Conservation (phyloP, 2,888 invertebrate species). For the Acholoe squamosa region DNA sequence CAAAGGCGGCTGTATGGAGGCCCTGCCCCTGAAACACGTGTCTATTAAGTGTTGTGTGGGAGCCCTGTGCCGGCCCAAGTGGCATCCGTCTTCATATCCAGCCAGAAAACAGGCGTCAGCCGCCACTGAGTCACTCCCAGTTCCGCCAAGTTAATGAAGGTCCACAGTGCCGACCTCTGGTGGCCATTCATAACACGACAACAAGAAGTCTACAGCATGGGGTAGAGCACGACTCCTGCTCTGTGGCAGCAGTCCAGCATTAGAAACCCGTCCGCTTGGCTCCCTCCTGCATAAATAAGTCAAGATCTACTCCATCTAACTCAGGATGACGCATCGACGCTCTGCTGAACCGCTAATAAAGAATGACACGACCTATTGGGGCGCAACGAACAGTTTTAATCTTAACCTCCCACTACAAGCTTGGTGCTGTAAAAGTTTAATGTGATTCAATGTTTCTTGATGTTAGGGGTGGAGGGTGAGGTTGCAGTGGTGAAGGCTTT, state of each 20-base stretch:
- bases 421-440: constrained; percentile 16
- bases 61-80: neutral
- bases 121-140: constrained; percentile 36
- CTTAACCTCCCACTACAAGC: constrained; percentile 12
- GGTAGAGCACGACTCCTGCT: neutral
- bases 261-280: neutral
- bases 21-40: constrained; percentile 31
- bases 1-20: neutral
- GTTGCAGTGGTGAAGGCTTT: neutral
- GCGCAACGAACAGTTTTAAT: constrained; percentile 38
- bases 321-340: constrained; percentile 10
- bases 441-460: neutral
- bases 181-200: constrained; percentile 41
- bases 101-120: constrained; percentile 36
- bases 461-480: too few relatives aligned
- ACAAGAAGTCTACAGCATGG: neutral
- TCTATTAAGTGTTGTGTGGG: constrained; percentile 55
- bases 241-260: neutral
- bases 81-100: constrained; percentile 56
- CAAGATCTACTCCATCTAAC: constrained; percentile 14
- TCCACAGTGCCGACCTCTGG: constrained; percentile 30
- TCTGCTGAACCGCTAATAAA: constrained; percentile 6
- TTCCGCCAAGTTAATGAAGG: constrained; percentile 21
- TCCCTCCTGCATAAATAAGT: constrained; percentile 4
- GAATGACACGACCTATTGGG: constrained; percentile 35